Conservation (phyloP, 2,888 invertebrate genomes). For the Apotomis turbidana region DNA sequence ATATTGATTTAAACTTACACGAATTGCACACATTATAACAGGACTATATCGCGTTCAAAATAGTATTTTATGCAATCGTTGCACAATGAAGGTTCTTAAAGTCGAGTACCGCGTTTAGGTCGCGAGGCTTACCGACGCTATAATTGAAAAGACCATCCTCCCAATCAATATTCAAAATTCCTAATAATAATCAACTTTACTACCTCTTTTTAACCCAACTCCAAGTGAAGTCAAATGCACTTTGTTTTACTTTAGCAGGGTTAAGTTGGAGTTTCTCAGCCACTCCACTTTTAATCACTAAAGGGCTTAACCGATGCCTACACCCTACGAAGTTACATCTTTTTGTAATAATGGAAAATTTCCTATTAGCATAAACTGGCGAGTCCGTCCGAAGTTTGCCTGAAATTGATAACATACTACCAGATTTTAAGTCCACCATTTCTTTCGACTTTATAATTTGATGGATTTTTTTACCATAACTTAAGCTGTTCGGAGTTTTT, state of each 20-base stretch:
- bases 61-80: too few relatives aligned
- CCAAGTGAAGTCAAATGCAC: slow-evolving; percentile 32
- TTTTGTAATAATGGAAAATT: not conserved
- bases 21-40: too few relatives aligned
- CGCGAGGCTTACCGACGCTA: not conserved
- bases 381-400: slow-evolving; percentile 22
- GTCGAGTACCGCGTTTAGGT: too few relatives aligned
- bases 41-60: too few relatives aligned
- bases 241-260: slow-evolving; percentile 31
- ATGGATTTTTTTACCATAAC: slow-evolving; percentile 36
- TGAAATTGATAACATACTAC: slow-evolving; percentile 42
- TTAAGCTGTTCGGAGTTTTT: slow-evolving; percentile 10
- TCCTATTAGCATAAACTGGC: slow-evolving; percentile 37
- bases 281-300: not conserved
- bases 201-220: slow-evolving; percentile 26
- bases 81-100: too few relatives aligned
- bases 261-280: slow-evolving; percentile 4
- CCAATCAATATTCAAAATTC: slow-evolving; percentile 23
- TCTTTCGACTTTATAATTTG: slow-evolving; percentile 36
- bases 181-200: slow-evolving; percentile 11
- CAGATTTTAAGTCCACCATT: slow-evolving; percentile 29
- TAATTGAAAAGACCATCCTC: not conserved
- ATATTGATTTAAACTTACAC: too few relatives aligned
- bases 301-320: not conserved
- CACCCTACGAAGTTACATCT: not conserved